Evolutionary conservation across 2,888 invertebrate genomes (phyloP), one percentile per base, ranked within the genome.

Genomic region (Cerceris rybyensis): DNA sequence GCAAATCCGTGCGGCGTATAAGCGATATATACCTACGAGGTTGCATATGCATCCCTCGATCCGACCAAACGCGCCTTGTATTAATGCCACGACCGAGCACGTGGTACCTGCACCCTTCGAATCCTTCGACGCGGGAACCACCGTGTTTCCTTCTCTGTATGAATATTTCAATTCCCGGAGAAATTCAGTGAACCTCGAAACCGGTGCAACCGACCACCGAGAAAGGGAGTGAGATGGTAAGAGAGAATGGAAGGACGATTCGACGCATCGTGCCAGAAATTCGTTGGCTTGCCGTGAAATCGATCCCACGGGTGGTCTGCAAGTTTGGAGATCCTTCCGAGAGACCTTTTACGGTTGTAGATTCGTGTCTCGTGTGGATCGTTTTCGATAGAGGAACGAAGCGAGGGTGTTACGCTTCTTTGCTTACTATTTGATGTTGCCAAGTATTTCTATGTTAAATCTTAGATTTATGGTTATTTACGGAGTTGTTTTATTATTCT

Each of bases 101-200:
- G 59, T 46, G 69, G 68, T 64, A 55, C 52, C 42, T 52, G 60
- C 39, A 42, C 42, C 49, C 42, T 39, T 28, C 41, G 73, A 73
- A 73, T 75, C 82, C 28, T 70, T 78, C 61, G 66, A 42, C 63
- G 58, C 72, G 17, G 16, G 58, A 49, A 57, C 59, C n/a, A 54
- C 70, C 72, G 72, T 28, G 28, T 71, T 76, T 71, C 75, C 75
- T 79, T 81, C 81, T 75, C 79, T 81, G 80, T 89, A 91, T 90
- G 90, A 90, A 91, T 90, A 90, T 90, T 90, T 90, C 88, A 90
- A 90, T 90, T 89, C 83, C 83, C 80, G 57, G 85, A 80, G 86
- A 87, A 88, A 89, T 86, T 86, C 88, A 83, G 86, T 84, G 81
- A 86, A 86, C 88, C 87, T 84, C 85, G 81, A 85, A 87, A 87